Conservation (phyloP, 2,113 vertebrate genomes). For the Hyperoodon ampullatus region DNA sequence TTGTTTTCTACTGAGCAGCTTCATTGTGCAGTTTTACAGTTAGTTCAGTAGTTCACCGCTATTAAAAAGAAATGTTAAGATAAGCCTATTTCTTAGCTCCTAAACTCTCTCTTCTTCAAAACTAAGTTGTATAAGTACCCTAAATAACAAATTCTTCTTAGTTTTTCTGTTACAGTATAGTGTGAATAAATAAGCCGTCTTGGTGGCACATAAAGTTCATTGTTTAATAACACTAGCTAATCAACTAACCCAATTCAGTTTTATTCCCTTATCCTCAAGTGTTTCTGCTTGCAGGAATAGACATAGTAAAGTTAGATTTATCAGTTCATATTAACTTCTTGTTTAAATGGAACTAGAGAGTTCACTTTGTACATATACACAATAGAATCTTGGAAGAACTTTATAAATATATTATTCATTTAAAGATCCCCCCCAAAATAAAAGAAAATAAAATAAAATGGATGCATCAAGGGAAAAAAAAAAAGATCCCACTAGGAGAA, state of each 20-base stretch:
- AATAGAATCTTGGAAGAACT: neutral
- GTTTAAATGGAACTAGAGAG: neutral
- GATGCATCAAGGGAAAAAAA: no score
- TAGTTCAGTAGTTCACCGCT: neutral
- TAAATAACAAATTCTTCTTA: constrained; percentile 11
- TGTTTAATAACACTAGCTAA: neutral
- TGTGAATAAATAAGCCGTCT: constrained; percentile 2
- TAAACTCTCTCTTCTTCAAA: neutral
- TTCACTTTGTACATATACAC: neutral
- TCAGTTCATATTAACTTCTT: neutral
- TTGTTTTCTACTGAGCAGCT: neutral
- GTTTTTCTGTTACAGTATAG: neutral
- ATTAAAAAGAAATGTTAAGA: neutral
- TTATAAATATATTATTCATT: neutral
- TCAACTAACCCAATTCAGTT: neutral
- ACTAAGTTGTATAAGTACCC: neutral
- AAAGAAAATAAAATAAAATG: no score
- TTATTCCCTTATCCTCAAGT: neutral
- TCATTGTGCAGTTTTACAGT: neutral
- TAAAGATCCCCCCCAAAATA: neutral
- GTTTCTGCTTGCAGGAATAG: constrained; percentile 21
- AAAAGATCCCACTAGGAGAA: neutral
- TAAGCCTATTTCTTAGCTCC: neutral
- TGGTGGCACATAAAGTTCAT: neutral
- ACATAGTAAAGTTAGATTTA: neutral